Base-by-base conservation (phyloP, 2,888 invertebrate species). In the Scrobipalpa costella region DNA sequence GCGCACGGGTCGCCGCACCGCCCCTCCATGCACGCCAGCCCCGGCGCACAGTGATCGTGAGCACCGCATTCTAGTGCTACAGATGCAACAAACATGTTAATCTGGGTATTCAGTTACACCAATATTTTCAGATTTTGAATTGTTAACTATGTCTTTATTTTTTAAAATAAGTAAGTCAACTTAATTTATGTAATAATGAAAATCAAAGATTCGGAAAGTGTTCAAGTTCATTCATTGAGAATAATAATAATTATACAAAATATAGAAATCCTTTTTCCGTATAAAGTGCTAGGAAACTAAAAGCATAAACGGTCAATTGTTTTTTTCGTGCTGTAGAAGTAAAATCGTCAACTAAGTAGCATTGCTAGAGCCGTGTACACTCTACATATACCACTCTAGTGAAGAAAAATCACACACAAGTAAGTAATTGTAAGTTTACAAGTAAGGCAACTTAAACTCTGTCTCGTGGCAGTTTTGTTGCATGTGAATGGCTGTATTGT, bases 1-100 rank as follows among this genome's bases (percentile, higher is more conserved):
- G 93, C 92, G 84, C 97, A 98, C 21, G 97, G 97, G 85, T 97
- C 96, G 67, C 94, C 93, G 78, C 98, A 98, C 70, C 94, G 93
- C 19, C 94, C 93, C 79, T 94, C 94, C 73, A 97, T 92, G 83
- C 98, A 98, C 70, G 96, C 95, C 80, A 96, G 93, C 72, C 95
- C 94, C 55, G 92, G 83, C 49, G 95, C 93, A 80, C 98, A 98
- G 73, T 97, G 96, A 74, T 93, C 93, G 85, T 97, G 95, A 60
- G 94, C 93, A 66, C 93, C 92, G 87, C 98, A 98, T 80, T 94
- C 94, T 80, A 96, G 93, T 91, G 95, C 97, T 96, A 92, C 64
- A 77, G 64, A 74, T 68, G 62, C 69, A 68, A 72, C 60, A 62
- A 11, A 65, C 64, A 57, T 17, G 11, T 57, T 55, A 62, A 27